Percentiles rank a stretch among this genome's conserved stretches.
Conservation (phyloP, 2,888 invertebrate species). For the Gastracanthus pulcherrimus region DNA sequence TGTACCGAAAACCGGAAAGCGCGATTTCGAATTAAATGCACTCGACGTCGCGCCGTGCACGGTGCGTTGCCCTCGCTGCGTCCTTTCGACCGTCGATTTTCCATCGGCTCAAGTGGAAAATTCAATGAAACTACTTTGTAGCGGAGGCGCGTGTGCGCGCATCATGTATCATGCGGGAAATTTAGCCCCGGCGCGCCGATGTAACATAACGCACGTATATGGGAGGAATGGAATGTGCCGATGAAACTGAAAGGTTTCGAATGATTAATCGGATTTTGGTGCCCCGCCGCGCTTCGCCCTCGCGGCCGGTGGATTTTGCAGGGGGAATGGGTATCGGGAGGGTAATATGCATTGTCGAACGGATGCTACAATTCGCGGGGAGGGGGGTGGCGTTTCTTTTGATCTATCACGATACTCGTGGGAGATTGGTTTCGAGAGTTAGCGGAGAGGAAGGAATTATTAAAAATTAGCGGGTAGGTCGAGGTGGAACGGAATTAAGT, state of each 20-base stretch:
- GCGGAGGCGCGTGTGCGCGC: not conserved
- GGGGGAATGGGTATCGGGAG: not conserved
- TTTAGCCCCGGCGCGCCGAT: too few species aligned
- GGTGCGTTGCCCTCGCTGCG: not conserved
- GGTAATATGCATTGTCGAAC: conserved; percentile 21
- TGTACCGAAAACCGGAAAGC: not conserved
- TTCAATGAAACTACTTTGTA: conserved; percentile 44
- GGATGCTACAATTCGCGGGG: not conserved
- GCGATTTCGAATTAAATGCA: conserved; percentile 39
- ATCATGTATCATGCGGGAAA: not conserved
- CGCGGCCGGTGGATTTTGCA: not conserved
- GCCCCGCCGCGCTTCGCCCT: not conserved
- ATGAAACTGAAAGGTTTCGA: conserved; percentile 46
- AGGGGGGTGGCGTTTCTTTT: conserved; percentile 9
- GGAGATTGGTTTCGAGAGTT: not conserved
- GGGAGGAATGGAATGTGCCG: not conserved
- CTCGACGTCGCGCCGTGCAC: not conserved
- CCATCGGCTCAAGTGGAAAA: conserved; percentile 44
- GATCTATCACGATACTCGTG: conserved; percentile 13
- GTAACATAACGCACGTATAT: conserved; percentile 5
- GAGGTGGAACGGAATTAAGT: not conserved
- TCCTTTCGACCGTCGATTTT: conserved; percentile 15
- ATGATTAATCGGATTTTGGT: conserved; percentile 48
- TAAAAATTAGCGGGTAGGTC: too few species aligned
- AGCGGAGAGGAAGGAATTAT: not conserved